Base-by-base conservation (phyloP, 2,113 vertebrate genomes). In the Romanogobio albipinnatus region DNA sequence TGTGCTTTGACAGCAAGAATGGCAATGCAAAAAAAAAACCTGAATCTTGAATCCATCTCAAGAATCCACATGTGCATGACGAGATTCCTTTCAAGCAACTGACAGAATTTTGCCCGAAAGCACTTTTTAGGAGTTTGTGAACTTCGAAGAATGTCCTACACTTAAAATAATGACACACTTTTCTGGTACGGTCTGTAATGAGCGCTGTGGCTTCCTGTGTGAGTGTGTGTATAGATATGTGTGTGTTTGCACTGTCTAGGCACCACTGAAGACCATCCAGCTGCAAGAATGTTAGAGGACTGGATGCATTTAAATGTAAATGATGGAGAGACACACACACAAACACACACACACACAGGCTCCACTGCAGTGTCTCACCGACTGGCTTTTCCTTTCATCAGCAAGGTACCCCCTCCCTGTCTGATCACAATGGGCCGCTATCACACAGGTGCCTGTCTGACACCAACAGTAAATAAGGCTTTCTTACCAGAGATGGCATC, bases 271-370 rank as follows among this genome's bases (percentile, higher is more conserved):
- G 49, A 73, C 58, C 76, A 81, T 64, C 53, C 76, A 68, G 49
- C 22, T 86, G 56, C 43, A 85, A 43, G 74, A 78, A 61, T 58
- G 73, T 51, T 75, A 64, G 76, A 73, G 19, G 45, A 82, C 71
- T 68, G 80, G 22, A 36, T 58, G 66, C 45, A 86, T 83, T 86
- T 86, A 84, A 73, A 86, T 86, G 81, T 78, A 84, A 86, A 86
- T 83, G 74, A 36, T 17, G 5, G 24, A 82, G 53, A 76, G 59
- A 86, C 75, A 86, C 62, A 86, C 56, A 86, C 62, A 86, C 61
- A 86, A 61, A 68, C 61, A 73, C 64, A 86, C 62, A 86, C 61
- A 86, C 73, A 68, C 61, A 73, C 64, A 82, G 79, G 26, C 74
- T 84, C 83, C 59, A 39, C 1, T 6, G n/a, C 74, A 70, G 73